These are phyloP conservation scores for Odontesthes bonariensis DNA, from an alignment of 2,113 vertebrate species.

Conservation along the genomic window DNA sequence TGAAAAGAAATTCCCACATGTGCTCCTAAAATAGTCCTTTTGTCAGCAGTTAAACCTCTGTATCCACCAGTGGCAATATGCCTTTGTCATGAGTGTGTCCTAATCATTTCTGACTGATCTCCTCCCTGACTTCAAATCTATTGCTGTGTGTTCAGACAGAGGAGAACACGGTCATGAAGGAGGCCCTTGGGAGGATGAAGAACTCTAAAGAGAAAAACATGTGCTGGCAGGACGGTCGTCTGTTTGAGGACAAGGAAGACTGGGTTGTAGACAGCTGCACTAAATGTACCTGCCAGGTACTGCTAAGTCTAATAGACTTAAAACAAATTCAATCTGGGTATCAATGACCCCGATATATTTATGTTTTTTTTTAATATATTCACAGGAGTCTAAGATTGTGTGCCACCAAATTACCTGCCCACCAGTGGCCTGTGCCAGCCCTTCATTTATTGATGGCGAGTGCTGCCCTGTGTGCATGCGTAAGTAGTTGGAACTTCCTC, in stretches of 20 bases:
- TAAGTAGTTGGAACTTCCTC: constrained; percentile 80
- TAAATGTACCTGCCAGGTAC: constrained; percentile 94
- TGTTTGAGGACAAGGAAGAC: constrained; percentile 93
- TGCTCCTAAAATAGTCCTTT: constrained; percentile 13
- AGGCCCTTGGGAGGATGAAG: constrained; percentile 89
- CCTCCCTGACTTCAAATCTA: constrained; percentile 32
- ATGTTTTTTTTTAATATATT: too few species aligned
- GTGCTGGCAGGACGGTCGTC: constrained; percentile 96
- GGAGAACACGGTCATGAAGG: constrained; percentile 95
- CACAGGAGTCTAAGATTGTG: constrained; percentile 93
- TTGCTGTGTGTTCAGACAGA: constrained; percentile 84
- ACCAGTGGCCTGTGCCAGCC: constrained; percentile 89
- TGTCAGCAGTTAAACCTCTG: constrained; percentile 33
- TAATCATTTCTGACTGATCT: constrained; percentile 42
- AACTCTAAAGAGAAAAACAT: constrained; percentile 89
- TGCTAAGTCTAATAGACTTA: constrained; percentile 12
- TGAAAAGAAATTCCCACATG: constrained; percentile 13
- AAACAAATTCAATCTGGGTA: not conserved
- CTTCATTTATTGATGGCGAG: constrained; percentile 91
- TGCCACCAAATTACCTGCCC: constrained; percentile 96
- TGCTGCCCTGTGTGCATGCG: constrained; percentile 93
- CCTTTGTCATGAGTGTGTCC: constrained; percentile 10
- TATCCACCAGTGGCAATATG: not conserved
- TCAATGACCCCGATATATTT: constrained; percentile 10
- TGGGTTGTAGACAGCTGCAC: constrained; percentile 99